phyloP scores from a whole-genome alignment of 1,140 invertebrate species.

The Drosophila azteca region DNA sequence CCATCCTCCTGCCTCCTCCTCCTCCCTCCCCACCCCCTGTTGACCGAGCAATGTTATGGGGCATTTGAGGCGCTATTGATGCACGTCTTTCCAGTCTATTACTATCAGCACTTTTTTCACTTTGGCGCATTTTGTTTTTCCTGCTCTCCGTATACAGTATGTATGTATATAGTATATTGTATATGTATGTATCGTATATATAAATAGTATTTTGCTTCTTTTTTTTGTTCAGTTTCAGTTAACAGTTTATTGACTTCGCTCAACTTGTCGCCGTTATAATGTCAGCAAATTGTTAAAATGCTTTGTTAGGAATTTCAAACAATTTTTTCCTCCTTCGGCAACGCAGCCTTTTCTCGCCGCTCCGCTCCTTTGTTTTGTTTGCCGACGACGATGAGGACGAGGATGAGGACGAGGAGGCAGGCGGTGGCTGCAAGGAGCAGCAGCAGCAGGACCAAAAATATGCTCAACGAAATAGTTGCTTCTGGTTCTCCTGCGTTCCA shows the following conservation, averaged over 20 bases:
- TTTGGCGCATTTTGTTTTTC: slow-evolving; percentile 59
- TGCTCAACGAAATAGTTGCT: slow-evolving; percentile 48
- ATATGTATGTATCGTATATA: background rate
- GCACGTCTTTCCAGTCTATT: slow-evolving; percentile 77
- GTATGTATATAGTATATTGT: slow-evolving; percentile 1
- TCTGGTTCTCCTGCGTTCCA: background rate
- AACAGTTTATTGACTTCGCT: slow-evolving; percentile 80
- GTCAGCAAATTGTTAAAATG: slow-evolving; percentile 82
- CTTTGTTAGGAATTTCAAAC: slow-evolving; percentile 81
- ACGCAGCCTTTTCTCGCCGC: slow-evolving; percentile 13
- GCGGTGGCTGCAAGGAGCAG: slow-evolving; percentile 28
- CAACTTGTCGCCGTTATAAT: slow-evolving; percentile 81
- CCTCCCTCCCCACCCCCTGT: slow-evolving; percentile 2
- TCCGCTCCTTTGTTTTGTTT: slow-evolving; percentile 12
- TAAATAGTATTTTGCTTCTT: slow-evolving; percentile 1
- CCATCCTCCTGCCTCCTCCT: background rate
- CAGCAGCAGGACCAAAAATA: slow-evolving; percentile 45
- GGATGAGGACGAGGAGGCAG: no score
- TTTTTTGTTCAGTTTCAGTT: slow-evolving; percentile 52
- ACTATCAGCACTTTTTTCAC: slow-evolving; percentile 77
- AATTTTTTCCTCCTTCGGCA: slow-evolving; percentile 60
- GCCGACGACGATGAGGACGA: background rate
- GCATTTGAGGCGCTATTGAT: slow-evolving; percentile 59
- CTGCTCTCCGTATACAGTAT: background rate
- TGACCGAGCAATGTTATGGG: slow-evolving; percentile 33